A percentile compares a stretch with the other conserved stretches of the same genome.
Evolutionary conservation across 2,888 invertebrate species (phyloP).

Genomic region (Ommatoiulus sabulosus): DNA sequence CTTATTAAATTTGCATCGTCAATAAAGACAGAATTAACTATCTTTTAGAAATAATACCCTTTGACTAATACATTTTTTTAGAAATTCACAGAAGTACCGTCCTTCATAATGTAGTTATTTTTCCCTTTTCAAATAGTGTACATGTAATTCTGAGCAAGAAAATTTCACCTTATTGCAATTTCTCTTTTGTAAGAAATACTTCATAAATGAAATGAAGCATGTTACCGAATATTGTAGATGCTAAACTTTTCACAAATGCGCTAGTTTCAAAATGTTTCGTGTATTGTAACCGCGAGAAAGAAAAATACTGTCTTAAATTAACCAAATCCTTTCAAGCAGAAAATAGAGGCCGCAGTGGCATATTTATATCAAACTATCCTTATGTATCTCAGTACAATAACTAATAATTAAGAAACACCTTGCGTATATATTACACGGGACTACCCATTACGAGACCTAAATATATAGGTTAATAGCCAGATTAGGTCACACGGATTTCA

Average conservation of each 20-base stretch:
- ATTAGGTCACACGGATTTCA: slow-evolving; percentile 43
- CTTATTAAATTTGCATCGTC: not conserved
- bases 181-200: not conserved
- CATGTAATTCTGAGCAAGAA: not conserved
- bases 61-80: not conserved
- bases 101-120: not conserved
- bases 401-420: slow-evolving; percentile 45
- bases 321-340: slow-evolving; percentile 27
- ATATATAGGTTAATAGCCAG: slow-evolving; percentile 22
- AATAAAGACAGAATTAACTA: not conserved
- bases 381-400: slow-evolving; percentile 35
- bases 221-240: not conserved
- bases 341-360: slow-evolving; percentile 38
- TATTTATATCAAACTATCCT: slow-evolving; percentile 43
- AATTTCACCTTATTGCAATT: not conserved
- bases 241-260: not conserved
- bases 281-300: slow-evolving; percentile 1
- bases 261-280: not conserved
- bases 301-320: not conserved
- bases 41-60: not conserved
- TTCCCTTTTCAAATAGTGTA: not conserved
- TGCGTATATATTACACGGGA: slow-evolving; percentile 14
- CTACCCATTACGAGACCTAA: slow-evolving; percentile 18
- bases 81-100: not conserved
- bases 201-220: not conserved